Percentiles rank a stretch among this genome's conserved stretches.
Conservation (phyloP, 2,797 vertebrate species). For the Lepidocolaptes lacrymiger region DNA sequence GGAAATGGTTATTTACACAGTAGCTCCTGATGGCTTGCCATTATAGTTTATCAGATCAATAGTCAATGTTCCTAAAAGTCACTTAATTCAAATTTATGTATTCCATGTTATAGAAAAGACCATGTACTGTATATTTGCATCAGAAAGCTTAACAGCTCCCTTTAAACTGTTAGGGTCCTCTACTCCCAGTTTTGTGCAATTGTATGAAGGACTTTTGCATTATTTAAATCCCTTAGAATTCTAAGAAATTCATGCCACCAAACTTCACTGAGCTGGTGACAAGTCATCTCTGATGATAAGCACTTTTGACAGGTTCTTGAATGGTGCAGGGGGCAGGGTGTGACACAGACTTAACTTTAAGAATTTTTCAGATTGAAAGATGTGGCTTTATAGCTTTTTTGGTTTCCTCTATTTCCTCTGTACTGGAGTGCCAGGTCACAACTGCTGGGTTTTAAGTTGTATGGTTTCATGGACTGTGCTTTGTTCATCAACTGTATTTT, state of each 20-base stretch:
- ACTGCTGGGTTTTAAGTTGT: neutral
- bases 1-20: slow-evolving; percentile 62
- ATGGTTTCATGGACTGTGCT: neutral
- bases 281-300: neutral
- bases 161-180: neutral
- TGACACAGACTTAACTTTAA: neutral
- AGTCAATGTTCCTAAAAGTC: slow-evolving; percentile 67
- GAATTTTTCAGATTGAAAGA: neutral
- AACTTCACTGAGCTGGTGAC: neutral
- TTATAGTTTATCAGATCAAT: slow-evolving; percentile 69
- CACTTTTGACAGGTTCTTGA: neutral
- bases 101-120: slow-evolving; percentile 32
- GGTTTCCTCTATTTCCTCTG: neutral
- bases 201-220: slow-evolving; percentile 7
- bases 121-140: slow-evolving; percentile 36
- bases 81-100: slow-evolving; percentile 63
- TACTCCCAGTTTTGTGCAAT: neutral
- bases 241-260: slow-evolving; percentile 11
- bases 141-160: neutral
- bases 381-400: neutral
- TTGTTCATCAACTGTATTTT: neutral
- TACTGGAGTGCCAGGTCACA: neutral
- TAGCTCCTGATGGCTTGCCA: slow-evolving; percentile 18
- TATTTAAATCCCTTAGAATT: slow-evolving; percentile 10
- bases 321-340: neutral